Evolutionary conservation across 2,797 vertebrate species (phyloP).

Genomic region (Mareca penelope): DNA sequence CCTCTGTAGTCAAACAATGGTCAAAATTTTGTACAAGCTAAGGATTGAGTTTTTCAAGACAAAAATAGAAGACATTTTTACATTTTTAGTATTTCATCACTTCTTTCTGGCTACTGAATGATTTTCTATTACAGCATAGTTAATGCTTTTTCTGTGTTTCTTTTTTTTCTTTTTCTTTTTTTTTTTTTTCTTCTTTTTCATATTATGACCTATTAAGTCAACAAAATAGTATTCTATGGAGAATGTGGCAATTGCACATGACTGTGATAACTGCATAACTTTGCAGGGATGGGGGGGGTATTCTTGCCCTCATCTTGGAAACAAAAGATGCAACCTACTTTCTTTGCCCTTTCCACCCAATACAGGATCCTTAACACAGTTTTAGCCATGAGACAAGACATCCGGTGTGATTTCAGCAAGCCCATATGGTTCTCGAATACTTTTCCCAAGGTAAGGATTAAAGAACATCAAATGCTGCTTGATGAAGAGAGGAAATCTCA

Average conservation of each 20-base stretch:
- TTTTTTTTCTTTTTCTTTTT: not conserved
- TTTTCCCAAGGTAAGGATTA: conserved; percentile 74
- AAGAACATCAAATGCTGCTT: conserved; percentile 60
- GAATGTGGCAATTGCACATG: not conserved
- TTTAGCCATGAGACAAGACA: not conserved
- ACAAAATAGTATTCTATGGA: not conserved
- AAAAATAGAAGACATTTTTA: not conserved
- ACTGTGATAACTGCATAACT: not conserved
- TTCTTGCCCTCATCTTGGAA: not conserved
- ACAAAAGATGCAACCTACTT: not conserved
- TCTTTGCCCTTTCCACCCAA: not conserved
- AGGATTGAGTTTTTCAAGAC: not conserved
- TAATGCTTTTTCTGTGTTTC: not conserved
- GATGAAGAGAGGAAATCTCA: conserved; percentile 55
- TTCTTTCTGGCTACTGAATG: not conserved
- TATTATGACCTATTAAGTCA: not conserved
- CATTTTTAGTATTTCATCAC: not conserved
- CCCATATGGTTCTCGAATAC: conserved; percentile 33
- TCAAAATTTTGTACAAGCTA: not conserved
- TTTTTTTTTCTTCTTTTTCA: not conserved
- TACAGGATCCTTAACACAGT: not conserved
- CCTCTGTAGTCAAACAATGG: not conserved
- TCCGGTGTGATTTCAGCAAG: conserved; percentile 53
- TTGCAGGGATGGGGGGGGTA: not conserved
- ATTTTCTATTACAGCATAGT: not conserved